phyloP scores from a whole-genome alignment of 2,797 vertebrate species.

The Gallinago stenura region DNA sequence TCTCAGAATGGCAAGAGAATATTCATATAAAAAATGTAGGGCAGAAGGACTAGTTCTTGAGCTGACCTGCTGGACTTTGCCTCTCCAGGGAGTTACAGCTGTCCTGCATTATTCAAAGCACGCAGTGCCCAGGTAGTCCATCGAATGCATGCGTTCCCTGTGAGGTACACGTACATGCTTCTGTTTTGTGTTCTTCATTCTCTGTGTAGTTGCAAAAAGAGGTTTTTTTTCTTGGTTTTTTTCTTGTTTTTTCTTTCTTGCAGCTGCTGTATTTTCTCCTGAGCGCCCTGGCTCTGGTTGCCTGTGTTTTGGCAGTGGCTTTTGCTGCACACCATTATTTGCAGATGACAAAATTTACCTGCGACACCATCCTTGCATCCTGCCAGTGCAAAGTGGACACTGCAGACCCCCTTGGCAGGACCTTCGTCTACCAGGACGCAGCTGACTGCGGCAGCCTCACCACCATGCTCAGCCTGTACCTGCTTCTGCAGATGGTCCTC shows the following conservation, averaged over 20 bases:
- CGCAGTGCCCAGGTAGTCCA: background rate
- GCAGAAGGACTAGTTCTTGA: background rate
- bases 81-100: background rate
- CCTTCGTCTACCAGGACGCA: conserved; percentile 85
- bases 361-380: conserved; percentile 47
- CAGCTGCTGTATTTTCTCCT: conserved; percentile 93
- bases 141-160: background rate
- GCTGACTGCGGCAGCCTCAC: conserved; percentile 84
- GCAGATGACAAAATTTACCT: conserved; percentile 83
- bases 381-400: conserved; percentile 88
- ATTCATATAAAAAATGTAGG: background rate
- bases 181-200: background rate
- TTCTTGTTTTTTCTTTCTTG: background rate
- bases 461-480: conserved; percentile 83
- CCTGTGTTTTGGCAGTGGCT: conserved; percentile 88
- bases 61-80: background rate
- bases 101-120: background rate
- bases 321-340: conserved; percentile 88
- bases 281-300: conserved; percentile 84
- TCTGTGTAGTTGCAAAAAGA: background rate
- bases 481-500: conserved; percentile 90
- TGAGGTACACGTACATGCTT: background rate
- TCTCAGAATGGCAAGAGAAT: background rate
- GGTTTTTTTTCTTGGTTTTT: background rate
- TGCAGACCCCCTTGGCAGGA: conserved; percentile 87